Conservation (phyloP, 2,888 invertebrate species). For the Schizaphis graminum region DNA sequence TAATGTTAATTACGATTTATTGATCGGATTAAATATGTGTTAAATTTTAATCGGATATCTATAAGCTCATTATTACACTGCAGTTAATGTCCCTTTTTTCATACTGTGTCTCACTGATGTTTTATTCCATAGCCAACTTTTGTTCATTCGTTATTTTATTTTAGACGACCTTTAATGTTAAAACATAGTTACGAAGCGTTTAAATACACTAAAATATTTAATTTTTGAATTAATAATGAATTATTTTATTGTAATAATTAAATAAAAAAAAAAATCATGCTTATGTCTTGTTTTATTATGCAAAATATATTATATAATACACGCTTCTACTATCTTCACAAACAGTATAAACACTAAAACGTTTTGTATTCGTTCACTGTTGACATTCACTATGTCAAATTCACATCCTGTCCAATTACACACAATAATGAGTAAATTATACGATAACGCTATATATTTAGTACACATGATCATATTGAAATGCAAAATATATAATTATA, state of each 20-base stretch:
- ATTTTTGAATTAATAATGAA: not conserved
- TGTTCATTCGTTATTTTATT: not conserved
- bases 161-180: not conserved
- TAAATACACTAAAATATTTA: not conserved
- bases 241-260: not conserved
- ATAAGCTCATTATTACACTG: not conserved
- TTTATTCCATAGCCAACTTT: not conserved
- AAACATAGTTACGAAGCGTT: not conserved
- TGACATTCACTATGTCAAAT: not conserved
- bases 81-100: not conserved
- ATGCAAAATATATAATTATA: not conserved
- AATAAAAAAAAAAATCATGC: not conserved
- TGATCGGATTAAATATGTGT: not conserved
- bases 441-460: not conserved
- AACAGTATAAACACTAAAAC: not conserved
- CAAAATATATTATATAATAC: not conserved
- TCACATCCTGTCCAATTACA: not conserved
- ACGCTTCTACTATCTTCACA: not conserved
- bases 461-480: not conserved
- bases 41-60: not conserved
- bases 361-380: not conserved
- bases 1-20: slow-evolving; percentile 2
- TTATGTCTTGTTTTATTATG: not conserved
- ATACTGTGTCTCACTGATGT: not conserved
- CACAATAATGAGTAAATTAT: not conserved